A percentile compares a stretch with the other conserved stretches of the same genome.
Evolutionary conservation across 35 echinoderm and acorn worm genomes (phyloP).

Genomic region (Diadema setosum): DNA sequence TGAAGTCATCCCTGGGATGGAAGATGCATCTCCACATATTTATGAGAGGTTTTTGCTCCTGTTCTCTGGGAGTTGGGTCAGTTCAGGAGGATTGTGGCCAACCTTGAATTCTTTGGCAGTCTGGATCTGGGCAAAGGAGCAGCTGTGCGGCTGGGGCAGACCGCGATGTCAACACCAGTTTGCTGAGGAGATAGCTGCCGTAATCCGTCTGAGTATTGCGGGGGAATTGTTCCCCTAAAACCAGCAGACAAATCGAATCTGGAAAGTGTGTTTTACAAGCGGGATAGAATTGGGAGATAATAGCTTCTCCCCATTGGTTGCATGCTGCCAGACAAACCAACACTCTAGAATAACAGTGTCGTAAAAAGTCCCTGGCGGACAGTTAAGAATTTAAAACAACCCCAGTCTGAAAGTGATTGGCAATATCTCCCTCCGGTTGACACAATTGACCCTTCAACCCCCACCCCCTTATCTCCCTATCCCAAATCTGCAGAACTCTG

Average conservation of each 20-base stretch:
- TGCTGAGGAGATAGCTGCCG: neutral
- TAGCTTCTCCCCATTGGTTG: neutral
- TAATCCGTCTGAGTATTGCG: neutral
- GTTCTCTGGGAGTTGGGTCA: too few species aligned
- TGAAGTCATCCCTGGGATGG: too few species aligned
- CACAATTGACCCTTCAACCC: neutral
- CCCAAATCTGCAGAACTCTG: neutral
- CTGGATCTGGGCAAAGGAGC: too few species aligned
- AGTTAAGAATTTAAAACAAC: neutral
- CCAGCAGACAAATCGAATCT: neutral
- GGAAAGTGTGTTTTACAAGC: neutral
- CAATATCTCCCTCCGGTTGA: neutral
- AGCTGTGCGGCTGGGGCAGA: too few species aligned
- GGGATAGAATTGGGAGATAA: neutral
- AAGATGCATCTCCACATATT: too few species aligned
- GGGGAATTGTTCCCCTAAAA: neutral
- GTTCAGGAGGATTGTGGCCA: too few species aligned
- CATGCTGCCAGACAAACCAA: neutral
- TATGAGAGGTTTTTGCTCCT: too few species aligned
- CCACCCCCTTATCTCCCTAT: neutral
- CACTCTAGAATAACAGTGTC: neutral
- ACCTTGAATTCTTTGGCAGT: too few species aligned
- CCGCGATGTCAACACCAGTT: neutral
- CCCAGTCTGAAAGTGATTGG: neutral
- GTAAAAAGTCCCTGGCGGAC: neutral